A percentile compares a stretch with the other conserved stretches of the same genome.
These are phyloP conservation scores for Triops longicaudatus DNA, from an alignment of 1,140 invertebrate genomes.

Conservation along the genomic window DNA sequence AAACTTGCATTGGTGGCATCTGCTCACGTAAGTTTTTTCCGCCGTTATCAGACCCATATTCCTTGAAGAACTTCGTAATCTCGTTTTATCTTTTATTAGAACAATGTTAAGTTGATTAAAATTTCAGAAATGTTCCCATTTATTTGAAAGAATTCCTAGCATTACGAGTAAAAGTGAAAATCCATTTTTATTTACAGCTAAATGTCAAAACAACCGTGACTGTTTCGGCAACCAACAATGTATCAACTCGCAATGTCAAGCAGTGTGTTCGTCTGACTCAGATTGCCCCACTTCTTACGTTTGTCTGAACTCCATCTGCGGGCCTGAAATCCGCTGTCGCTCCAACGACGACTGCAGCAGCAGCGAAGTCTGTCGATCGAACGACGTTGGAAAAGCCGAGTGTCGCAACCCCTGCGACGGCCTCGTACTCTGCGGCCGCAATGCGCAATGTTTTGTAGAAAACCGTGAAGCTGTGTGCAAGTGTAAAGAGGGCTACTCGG, in stretches of 20 bases:
- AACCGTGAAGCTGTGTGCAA: conserved; percentile 62
- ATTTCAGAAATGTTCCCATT: too few species aligned
- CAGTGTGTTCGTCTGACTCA: conserved; percentile 63
- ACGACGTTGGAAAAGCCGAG: conserved; percentile 57
- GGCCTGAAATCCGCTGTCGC: conserved; percentile 57
- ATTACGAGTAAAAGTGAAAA: conserved; percentile 13
- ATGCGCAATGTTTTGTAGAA: conserved; percentile 61
- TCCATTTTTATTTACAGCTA: conserved; percentile 41
- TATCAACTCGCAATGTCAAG: conserved; percentile 60
- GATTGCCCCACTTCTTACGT: conserved; percentile 72
- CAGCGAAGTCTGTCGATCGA: conserved; percentile 57
- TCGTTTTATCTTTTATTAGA: too few species aligned
- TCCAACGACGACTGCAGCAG: conserved; percentile 57
- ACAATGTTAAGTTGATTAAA: too few species aligned
- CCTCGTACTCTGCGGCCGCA: conserved; percentile 61
- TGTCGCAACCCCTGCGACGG: conserved; percentile 61
- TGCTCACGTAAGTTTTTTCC: conserved; percentile 57
- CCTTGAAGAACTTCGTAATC: too few species aligned
- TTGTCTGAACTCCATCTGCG: conserved; percentile 54
- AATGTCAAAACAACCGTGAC: conserved; percentile 65
- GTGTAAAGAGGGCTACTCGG: conserved; percentile 67
- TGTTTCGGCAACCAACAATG: conserved; percentile 72
- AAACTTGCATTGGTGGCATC: conserved; percentile 68
- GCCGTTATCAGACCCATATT: too few species aligned
- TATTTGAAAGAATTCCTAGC: too few species aligned